Base-by-base conservation (phyloP, 2,888 invertebrate genomes). In the Ceramica pisi region DNA sequence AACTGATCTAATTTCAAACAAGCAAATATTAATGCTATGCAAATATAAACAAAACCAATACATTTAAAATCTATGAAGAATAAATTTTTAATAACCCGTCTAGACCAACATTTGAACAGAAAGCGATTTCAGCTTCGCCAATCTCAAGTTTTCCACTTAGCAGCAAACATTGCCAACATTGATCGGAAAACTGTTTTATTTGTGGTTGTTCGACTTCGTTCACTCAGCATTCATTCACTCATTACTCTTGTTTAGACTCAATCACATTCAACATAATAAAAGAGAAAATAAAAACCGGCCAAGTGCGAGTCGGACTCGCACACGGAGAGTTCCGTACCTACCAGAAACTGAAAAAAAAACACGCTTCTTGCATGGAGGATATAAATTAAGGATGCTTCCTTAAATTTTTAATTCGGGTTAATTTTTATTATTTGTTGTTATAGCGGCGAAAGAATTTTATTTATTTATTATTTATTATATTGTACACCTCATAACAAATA, bases 11-110 rank as follows among this genome's bases (percentile, higher is more conserved):
- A 19, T 61, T 55, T 73, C 9, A 68, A 67, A 61, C 12, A 46
- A 51, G n/a, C 56, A 62, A 51, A 56, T 62, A 38, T 31, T 55
- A 67, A 63, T 55, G 50, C 19, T 72, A 80, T 83, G 78, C 62
- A 66, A 82, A 83, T 80, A 67, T 56, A 67, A 78, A 75, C 64
- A 59, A 73, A 53, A 67, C 44, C 35, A 62, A 89, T 92, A 89
- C 90, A 90, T 91, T 91, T 48, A 82, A 92, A 92, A 91, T 92
- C 89, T 90, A 92, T 90, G 86, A 84, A 87, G 91, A 92, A 91
- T 93, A 92, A 89, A 92, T 93, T 93, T 92, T 93, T 94, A 94
- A 94, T 95, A 94, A 93, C 92, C 89, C 89, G 95, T 95, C 95
- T 95, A 95, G 95, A 95, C 95, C 92, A 90, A 90, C 88, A 91